Evolutionary conservation across 2,113 vertebrate genomes (phyloP), one percentile per base, ranked within the genome.

Genomic region (Bungarus multicinctus): DNA sequence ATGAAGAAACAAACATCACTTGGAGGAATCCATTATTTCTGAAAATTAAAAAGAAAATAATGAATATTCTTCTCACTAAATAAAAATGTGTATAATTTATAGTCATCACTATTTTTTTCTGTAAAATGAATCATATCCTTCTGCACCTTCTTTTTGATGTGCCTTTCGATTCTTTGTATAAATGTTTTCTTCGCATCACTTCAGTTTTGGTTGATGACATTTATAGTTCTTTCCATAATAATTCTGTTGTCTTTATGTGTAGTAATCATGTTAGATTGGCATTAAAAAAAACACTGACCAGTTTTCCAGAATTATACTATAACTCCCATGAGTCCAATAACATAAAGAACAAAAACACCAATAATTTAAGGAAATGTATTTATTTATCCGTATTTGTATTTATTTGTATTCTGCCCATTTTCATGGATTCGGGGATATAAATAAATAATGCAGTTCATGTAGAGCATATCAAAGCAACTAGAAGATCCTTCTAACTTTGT

Each of bases 1-100:
- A 89, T 95, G 90, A 93, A 74, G 55, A 87, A 86, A 87, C 92
- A 95, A 96, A 50, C 57, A 18, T 87, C 91, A 58, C 0, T 0
- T 34, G 89, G 86, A 93, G 89, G 88, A 95, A 85, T 39, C 14
- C 81, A 90, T 20, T 86, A 85, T 6, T 1, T 89, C 94, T 95
- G 86, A 91, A 94, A 95, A 94, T 93, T 85, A 91, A 87, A 92
- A 93, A 87, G 58, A 91, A 93, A 89, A 85, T 4, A 25, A 11
- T 9, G 0, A 0, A 89, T 88, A 10, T n/a, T 25, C 5, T 88
- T 93, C 54, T 88, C 45, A 69, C 54, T 74, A 74, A 88, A 64
- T 52, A 14, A 57, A 22, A 10, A 88, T 39, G 34, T 16, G 43
- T 55, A 27, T 10, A 23, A 64, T 74, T 53, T 88, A 43, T 53